Base-by-base conservation (phyloP, 2,113 vertebrate species). In the Trematocara variabile region DNA sequence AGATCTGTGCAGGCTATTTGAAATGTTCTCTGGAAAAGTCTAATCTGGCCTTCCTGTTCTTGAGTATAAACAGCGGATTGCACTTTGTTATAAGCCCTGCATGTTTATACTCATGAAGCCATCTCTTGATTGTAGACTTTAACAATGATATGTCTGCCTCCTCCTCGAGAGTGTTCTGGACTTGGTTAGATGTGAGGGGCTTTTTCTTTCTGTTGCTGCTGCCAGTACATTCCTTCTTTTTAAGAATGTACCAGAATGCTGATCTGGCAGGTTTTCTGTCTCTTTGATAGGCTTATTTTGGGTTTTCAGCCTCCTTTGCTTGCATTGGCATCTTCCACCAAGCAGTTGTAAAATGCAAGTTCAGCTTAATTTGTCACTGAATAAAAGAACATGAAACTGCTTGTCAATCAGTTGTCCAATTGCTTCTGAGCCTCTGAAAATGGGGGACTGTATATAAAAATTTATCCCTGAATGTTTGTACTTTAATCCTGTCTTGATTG, bases 391-490 rank as follows among this genome's bases (percentile, higher is more conserved):
- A 68, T 0, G 34, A 41, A 68, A 68, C 37, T 22, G n/a, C 34
- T 5, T 39, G n/a, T 22, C 34, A 14, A 8, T 68, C 30, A 34
- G n/a, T 39, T 68, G 63, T 68, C n/a, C 11, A 44, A 41, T 44
- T 44, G 20, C 37, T 14, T 68, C 12, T 44, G 37, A 68, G 11
- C 34, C 63, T 68, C 34, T 68, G n/a, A 70, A 44, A 70, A 44
- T 25, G 37, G 7, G 11, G 63, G 7, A 44, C 7, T 44, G 20
- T 70, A 13, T 70, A 70, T 22, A 28, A 46, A 46, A 73, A 46
- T 28, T 46, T 46, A 73, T 46, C 7, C 0, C 0, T 46, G 0
- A 73, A 28, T 28, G 8, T 18, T 9, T 46, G 65, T 0, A 46
- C 39, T 46, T 3, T 0, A 16, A 16, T 73, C 5, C 46, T 28